Percentiles rank a stretch among this genome's conserved stretches.
phyloP scores from a whole-genome alignment of 2,888 invertebrate genomes.

The Ommatoiulus sabulosus region DNA sequence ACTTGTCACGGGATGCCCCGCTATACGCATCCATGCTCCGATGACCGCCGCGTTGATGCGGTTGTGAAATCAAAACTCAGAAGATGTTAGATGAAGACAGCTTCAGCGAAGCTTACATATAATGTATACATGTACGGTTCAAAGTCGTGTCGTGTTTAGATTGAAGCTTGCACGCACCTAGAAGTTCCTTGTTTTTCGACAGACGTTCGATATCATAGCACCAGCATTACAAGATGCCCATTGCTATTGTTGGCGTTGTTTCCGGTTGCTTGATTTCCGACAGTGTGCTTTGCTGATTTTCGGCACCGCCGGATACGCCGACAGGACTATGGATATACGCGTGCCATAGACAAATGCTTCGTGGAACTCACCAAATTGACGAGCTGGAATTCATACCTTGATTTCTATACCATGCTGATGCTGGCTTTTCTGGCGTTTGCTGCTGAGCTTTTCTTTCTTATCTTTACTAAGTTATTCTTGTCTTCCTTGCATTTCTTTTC shows the following conservation, averaged over 20 bases:
- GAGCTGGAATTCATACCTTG: background rate
- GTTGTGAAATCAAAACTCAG: background rate
- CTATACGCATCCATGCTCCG: conserved; percentile 45
- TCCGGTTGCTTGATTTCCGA: background rate
- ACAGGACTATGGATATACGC: background rate
- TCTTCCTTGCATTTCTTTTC: background rate
- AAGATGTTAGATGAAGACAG: background rate
- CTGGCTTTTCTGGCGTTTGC: background rate
- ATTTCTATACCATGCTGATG: background rate
- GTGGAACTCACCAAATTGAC: background rate
- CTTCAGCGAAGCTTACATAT: background rate
- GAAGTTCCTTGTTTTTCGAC: background rate
- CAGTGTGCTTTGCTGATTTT: background rate
- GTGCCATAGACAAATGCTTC: background rate
- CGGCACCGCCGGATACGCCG: background rate
- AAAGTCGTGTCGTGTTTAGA: background rate
- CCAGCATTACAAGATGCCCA: background rate
- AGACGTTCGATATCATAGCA: background rate
- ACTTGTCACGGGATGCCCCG: conserved; percentile 42
- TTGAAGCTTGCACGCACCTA: background rate
- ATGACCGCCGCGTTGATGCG: conserved; percentile 7
- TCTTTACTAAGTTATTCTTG: background rate
- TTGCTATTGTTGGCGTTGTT: background rate
- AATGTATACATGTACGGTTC: background rate
- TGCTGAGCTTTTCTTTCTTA: too few relatives aligned